Conservation (phyloP, 2,797 vertebrate genomes). For the Nasua narica region DNA sequence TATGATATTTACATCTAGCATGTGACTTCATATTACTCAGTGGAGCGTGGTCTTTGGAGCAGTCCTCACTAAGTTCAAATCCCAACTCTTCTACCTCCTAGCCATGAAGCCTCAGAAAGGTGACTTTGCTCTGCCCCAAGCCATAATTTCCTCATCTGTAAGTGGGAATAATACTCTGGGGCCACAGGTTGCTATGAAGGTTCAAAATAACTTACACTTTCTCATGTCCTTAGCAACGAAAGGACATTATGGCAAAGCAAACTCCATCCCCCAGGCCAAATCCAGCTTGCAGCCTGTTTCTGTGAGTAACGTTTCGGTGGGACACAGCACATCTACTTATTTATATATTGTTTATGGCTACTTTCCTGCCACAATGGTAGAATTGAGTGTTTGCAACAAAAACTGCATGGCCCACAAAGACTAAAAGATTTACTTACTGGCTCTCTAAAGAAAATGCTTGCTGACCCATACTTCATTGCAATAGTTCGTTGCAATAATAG, state of each 20-base stretch:
- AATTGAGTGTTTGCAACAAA: neutral
- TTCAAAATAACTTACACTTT: neutral
- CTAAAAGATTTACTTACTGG: neutral
- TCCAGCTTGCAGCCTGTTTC: neutral
- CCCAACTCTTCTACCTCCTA: neutral
- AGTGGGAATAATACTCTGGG: neutral
- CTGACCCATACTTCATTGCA: too few relatives aligned
- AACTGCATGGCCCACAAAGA: neutral
- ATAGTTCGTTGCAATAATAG: neutral
- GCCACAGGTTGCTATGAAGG: neutral
- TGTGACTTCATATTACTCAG: neutral
- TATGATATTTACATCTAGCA: neutral
- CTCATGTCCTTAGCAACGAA: neutral
- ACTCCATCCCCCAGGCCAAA: neutral
- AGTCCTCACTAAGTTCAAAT: neutral
- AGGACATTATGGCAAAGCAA: neutral
- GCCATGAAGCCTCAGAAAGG: neutral
- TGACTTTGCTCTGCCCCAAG: neutral
- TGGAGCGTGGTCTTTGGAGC: neutral
- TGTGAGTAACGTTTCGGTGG: neutral
- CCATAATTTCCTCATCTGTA: neutral
- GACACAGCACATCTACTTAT: neutral
- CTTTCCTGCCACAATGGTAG: neutral
- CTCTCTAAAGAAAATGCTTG: neutral
- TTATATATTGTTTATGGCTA: neutral